Evolutionary conservation across 1,140 invertebrate genomes (phyloP).

Genomic region (Sarcophaga peregrina): DNA sequence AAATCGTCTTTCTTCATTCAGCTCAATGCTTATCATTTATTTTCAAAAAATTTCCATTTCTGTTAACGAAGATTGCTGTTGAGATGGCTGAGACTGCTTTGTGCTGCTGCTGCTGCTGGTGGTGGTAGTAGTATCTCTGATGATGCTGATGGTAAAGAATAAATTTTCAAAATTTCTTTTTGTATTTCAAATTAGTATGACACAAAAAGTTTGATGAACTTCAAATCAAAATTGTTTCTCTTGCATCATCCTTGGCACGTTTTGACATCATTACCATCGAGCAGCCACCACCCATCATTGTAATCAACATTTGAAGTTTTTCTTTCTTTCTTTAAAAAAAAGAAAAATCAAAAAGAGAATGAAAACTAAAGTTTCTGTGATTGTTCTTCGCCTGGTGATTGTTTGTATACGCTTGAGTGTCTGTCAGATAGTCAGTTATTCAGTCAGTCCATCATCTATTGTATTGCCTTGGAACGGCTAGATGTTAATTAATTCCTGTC

Average conservation of each 20-base stretch:
- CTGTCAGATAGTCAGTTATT: no score
- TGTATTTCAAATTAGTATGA: no score
- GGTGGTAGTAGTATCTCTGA: no score
- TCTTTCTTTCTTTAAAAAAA: no score
- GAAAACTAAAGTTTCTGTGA: neutral
- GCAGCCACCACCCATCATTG: constrained; percentile 26
- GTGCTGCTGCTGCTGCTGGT: no score
- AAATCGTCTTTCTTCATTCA: no score
- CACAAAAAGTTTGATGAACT: constrained; percentile 29
- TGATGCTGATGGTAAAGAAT: neutral
- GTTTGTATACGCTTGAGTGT: no score
- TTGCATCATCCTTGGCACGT: constrained; percentile 28
- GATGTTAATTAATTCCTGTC: constrained; percentile 42
- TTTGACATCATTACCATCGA: neutral
- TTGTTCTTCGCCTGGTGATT: neutral
- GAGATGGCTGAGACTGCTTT: no score
- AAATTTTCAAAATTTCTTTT: neutral
- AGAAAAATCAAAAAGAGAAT: neutral
- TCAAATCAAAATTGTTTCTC: constrained; percentile 28
- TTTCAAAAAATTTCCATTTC: no score
- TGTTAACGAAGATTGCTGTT: no score
- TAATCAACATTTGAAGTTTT: neutral
- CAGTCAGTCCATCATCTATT: constrained; percentile 31
- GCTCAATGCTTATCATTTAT: no score
- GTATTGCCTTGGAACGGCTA: constrained; percentile 13